phyloP scores from a whole-genome alignment of 2,113 vertebrate genomes.

The Mustela nigripes region DNA sequence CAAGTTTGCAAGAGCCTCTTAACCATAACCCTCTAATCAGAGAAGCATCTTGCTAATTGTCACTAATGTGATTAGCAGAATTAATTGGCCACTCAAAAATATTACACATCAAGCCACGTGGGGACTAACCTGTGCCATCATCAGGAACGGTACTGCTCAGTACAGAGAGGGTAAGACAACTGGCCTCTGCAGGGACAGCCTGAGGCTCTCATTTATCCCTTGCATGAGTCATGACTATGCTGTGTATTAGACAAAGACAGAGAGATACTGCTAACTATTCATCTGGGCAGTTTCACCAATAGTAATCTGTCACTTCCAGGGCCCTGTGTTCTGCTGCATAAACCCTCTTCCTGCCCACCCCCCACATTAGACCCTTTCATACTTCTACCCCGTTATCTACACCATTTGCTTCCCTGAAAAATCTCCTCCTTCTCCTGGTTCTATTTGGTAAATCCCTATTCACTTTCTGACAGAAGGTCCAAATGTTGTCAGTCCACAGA shows the following conservation, averaged over 20 bases:
- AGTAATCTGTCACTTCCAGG: not conserved
- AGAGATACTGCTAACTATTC: not conserved
- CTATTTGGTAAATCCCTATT: not conserved
- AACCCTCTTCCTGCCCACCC: not conserved
- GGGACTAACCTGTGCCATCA: slow-evolving; percentile 19
- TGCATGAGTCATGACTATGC: not conserved
- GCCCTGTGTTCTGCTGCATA: not conserved
- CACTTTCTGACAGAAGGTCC: not conserved
- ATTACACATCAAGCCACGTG: slow-evolving; percentile 58
- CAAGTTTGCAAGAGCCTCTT: slow-evolving; percentile 60
- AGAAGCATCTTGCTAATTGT: slow-evolving; percentile 70
- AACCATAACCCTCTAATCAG: slow-evolving; percentile 70
- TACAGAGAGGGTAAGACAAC: not conserved
- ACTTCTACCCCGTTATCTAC: fast-evolving
- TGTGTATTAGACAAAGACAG: not conserved
- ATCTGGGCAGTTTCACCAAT: not conserved
- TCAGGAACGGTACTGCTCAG: not conserved
- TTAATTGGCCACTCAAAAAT: slow-evolving; percentile 78
- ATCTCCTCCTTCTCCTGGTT: not conserved
- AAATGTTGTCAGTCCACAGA: not conserved
- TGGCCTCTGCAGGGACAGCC: not conserved
- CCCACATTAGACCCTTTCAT: not conserved
- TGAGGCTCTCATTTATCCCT: not conserved
- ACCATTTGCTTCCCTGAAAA: fast-evolving
- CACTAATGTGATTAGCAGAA: slow-evolving; percentile 74